phyloP scores from a whole-genome alignment of 2,888 invertebrate genomes.

The Lasioglossum vierecki region DNA sequence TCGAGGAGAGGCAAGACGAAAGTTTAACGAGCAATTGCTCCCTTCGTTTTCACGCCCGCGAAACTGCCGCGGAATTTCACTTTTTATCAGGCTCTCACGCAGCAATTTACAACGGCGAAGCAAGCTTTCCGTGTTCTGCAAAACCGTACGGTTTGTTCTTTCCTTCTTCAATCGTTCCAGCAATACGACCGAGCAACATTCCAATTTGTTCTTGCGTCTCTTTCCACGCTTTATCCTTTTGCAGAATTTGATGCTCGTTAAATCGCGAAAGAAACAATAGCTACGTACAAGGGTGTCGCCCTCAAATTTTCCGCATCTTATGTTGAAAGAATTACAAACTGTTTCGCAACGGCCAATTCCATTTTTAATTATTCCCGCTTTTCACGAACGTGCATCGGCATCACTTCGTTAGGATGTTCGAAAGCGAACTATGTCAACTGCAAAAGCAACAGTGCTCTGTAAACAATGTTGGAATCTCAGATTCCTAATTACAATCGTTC shows the following conservation, averaged over 20 bases:
- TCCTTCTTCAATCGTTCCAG: neutral
- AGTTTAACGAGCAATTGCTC: conserved; percentile 66
- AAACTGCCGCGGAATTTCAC: conserved; percentile 47
- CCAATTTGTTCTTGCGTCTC: neutral
- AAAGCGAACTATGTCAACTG: neutral
- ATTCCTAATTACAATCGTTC: neutral
- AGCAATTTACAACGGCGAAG: conserved; percentile 18
- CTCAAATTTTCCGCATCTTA: neutral
- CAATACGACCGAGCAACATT: neutral
- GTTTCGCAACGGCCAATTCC: neutral
- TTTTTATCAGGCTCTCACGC: conserved; percentile 39
- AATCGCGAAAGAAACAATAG: neutral
- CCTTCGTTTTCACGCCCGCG: conserved; percentile 55
- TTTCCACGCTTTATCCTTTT: neutral
- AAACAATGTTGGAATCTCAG: neutral
- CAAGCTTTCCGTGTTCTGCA: neutral
- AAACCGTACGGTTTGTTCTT: conserved; percentile 4
- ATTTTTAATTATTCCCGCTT: neutral
- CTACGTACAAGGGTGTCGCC: no score
- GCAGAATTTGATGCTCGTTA: neutral
- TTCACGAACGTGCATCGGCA: neutral
- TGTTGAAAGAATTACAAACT: neutral
- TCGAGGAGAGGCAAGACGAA: conserved; percentile 47
- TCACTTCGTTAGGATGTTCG: neutral
- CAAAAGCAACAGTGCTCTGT: neutral